Conservation (phyloP, 1,140 invertebrate genomes). For the Trypoxylus dichotomus region DNA sequence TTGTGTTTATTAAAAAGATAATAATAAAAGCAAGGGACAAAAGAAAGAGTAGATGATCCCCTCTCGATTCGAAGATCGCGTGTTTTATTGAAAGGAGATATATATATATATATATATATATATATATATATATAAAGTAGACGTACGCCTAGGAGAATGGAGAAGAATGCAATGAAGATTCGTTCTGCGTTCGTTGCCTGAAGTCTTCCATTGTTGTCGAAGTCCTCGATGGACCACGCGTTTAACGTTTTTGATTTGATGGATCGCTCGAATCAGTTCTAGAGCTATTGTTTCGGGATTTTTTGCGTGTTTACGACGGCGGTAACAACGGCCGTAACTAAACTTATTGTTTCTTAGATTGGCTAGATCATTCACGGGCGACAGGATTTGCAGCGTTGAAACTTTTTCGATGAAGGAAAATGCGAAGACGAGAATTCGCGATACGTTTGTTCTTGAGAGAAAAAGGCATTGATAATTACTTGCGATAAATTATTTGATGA, state of each 20-base stretch:
- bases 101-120: no score
- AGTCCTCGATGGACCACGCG: conserved; percentile 16
- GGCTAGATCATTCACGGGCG: background rate
- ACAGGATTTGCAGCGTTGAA: background rate
- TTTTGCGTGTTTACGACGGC: background rate
- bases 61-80: conserved; percentile 27
- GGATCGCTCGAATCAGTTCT: conserved; percentile 20
- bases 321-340: background rate
- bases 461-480: background rate
- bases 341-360: conserved; percentile 21
- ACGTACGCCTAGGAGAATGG: background rate
- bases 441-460: background rate
- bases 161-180: conserved; percentile 17
- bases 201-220: conserved; percentile 12
- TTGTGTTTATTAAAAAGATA: conserved; percentile 27
- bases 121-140: conserved; percentile 10
- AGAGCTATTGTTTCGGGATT: conserved; percentile 13
- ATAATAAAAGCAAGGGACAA: conserved; percentile 21
- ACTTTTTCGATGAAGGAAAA: background rate
- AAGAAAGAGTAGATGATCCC: conserved; percentile 11
- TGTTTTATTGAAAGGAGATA: conserved; percentile 26
- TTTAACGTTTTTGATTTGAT: conserved; percentile 9
- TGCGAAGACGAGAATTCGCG: background rate
- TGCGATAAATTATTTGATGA: background rate
- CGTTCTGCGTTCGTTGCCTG: conserved; percentile 9